Evolutionary conservation across 2,797 vertebrate species (phyloP).

Genomic region (Chaetophractus vellerosus): DNA sequence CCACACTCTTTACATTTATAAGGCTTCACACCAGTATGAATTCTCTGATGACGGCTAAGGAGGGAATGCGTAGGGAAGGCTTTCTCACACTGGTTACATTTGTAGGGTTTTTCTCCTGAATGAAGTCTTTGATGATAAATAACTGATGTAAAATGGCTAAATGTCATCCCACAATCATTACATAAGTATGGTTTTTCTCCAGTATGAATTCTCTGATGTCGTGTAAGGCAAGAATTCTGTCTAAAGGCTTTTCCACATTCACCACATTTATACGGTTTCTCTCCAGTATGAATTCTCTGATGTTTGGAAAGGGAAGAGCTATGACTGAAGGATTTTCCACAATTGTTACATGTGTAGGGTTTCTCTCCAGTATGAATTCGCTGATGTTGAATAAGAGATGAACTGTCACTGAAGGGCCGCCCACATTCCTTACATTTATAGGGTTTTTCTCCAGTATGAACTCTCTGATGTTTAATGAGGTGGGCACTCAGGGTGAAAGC

Average conservation of each 20-base stretch:
- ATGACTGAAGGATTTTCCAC: slow-evolving; percentile 84
- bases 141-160: slow-evolving; percentile 83
- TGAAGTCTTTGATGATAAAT: slow-evolving; percentile 85
- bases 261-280: slow-evolving; percentile 85
- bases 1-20: slow-evolving; percentile 85
- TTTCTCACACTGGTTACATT: slow-evolving; percentile 84
- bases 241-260: slow-evolving; percentile 86
- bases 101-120: slow-evolving; percentile 85
- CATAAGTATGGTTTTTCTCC: slow-evolving; percentile 83
- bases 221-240: slow-evolving; percentile 83
- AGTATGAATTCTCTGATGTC: slow-evolving; percentile 85
- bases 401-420: slow-evolving; percentile 79
- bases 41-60: slow-evolving; percentile 81
- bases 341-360: slow-evolving; percentile 82
- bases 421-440: slow-evolving; percentile 83
- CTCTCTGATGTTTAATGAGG: slow-evolving; percentile 79
- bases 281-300: slow-evolving; percentile 86
- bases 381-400: slow-evolving; percentile 82
- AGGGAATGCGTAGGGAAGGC: slow-evolving; percentile 82
- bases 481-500: slow-evolving; percentile 46
- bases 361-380: slow-evolving; percentile 85
- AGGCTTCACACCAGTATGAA: slow-evolving; percentile 82
- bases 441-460: slow-evolving; percentile 84
- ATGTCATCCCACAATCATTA: slow-evolving; percentile 82
- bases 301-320: slow-evolving; percentile 85